A percentile compares a stretch with the other conserved stretches of the same genome.
Evolutionary conservation across 2,888 invertebrate species (phyloP).

Genomic region (Anticlea derivata): DNA sequence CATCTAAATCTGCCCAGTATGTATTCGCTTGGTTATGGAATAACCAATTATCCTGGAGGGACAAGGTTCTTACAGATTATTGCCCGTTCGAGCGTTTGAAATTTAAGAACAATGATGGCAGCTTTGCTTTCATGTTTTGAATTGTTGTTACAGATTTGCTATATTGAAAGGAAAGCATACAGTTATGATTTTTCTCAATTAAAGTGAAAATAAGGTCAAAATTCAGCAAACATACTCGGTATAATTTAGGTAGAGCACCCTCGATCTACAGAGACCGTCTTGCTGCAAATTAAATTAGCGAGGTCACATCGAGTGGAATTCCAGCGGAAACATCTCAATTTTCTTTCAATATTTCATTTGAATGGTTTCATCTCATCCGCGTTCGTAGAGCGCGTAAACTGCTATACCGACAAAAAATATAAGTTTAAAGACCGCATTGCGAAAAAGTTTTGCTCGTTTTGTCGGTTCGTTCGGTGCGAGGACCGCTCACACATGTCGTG

Average conservation of each 20-base stretch:
- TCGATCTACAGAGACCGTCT: slow-evolving; percentile 23
- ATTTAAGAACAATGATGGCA: slow-evolving; percentile 23
- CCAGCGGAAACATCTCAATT: slow-evolving; percentile 26
- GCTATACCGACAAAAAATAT: slow-evolving; percentile 56
- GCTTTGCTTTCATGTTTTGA: slow-evolving; percentile 11
- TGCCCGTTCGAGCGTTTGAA: slow-evolving; percentile 23
- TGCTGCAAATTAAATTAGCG: slow-evolving; percentile 37
- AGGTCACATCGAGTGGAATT: slow-evolving; percentile 23
- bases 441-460: slow-evolving; percentile 74
- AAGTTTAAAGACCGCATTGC: slow-evolving; percentile 75
- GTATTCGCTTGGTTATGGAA: slow-evolving; percentile 57
- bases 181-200: neutral
- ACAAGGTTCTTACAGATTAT: slow-evolving; percentile 34
- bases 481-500: slow-evolving; percentile 70
- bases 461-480: slow-evolving; percentile 48
- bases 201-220: slow-evolving; percentile 14
- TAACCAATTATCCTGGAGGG: slow-evolving; percentile 53
- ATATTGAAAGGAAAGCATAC: too few species aligned
- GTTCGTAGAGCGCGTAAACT: slow-evolving; percentile 43
- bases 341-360: slow-evolving; percentile 34
- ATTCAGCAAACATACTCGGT: slow-evolving; percentile 22
- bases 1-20: slow-evolving; percentile 73
- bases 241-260: slow-evolving; percentile 26
- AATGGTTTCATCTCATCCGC: slow-evolving; percentile 35
- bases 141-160: slow-evolving; percentile 12